Evolutionary conservation across 2,113 vertebrate species (phyloP).

Genomic region (Potamarius usumacintae): DNA sequence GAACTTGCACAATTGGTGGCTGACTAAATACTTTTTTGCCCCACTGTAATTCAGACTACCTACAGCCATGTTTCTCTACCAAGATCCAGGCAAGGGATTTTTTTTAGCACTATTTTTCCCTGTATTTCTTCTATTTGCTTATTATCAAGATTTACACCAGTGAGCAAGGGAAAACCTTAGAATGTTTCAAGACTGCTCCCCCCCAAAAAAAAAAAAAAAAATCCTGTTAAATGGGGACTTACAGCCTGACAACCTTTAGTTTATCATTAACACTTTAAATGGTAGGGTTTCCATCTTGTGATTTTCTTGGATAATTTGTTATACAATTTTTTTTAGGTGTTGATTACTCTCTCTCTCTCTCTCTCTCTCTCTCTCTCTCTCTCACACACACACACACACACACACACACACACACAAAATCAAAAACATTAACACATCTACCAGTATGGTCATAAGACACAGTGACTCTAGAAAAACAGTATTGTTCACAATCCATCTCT

Average conservation of each 20-base stretch:
- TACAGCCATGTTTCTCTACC: not conserved
- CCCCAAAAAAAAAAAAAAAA: too few species aligned
- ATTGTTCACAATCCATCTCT: not conserved
- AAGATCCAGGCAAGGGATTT: not conserved
- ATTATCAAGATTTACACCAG: not conserved
- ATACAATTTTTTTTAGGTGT: slow-evolving; percentile 1
- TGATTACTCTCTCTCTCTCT: slow-evolving; percentile 18
- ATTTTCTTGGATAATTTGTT: slow-evolving; percentile 3
- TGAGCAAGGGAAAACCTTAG: not conserved
- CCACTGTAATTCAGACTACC: not conserved
- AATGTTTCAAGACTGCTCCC: not conserved
- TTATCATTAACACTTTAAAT: slow-evolving; percentile 19
- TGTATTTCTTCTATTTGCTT: not conserved
- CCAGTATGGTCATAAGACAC: not conserved
- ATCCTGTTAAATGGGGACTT: not conserved
- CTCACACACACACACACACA: not conserved
- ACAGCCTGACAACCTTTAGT: not conserved
- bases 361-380: not conserved
- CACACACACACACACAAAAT: slow-evolving; percentile 20
- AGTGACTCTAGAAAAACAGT: not conserved
- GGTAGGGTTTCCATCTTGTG: slow-evolving; percentile 14
- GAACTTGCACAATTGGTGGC: too few species aligned
- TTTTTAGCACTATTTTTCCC: not conserved
- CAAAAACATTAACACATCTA: not conserved
- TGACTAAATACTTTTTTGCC: too few species aligned